phyloP scores from a whole-genome alignment of 2,113 vertebrate genomes.

The Nyctibius bracteatus region DNA sequence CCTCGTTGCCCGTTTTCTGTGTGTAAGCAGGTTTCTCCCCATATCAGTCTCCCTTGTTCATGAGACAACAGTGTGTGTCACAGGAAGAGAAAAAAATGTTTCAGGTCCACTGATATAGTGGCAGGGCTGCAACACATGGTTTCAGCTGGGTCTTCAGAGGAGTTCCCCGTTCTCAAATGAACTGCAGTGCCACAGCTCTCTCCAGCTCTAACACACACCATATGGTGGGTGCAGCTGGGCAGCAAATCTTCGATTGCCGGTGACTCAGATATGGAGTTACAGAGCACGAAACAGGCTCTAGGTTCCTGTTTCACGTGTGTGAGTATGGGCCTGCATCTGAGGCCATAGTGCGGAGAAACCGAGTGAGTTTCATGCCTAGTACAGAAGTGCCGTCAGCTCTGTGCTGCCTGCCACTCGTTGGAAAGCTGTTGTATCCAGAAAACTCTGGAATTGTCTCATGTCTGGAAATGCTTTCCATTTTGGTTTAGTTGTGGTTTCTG shows the following conservation, averaged over 20 bases:
- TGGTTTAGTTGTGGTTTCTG: not conserved
- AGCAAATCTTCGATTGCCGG: not conserved
- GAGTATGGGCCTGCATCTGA: too few relatives aligned
- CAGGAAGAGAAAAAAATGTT: not conserved
- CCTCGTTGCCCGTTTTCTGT: too few relatives aligned
- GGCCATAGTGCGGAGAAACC: rapidly evolving
- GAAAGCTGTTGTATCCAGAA: not conserved
- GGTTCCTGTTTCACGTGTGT: not conserved
- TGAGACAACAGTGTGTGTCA: not conserved
- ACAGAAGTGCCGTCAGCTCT: not conserved
- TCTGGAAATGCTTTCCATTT: not conserved
- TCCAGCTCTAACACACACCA: not conserved
- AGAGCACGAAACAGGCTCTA: not conserved
- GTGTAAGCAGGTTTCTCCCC: not conserved
- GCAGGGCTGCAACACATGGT: not conserved
- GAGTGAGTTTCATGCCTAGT: not conserved
- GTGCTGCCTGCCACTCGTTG: not conserved
- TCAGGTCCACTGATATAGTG: too few relatives aligned
- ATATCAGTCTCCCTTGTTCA: not conserved
- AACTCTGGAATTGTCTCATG: not conserved
- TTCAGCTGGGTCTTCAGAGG: not conserved
- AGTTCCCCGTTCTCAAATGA: not conserved
- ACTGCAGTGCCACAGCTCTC: not conserved
- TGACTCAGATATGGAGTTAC: rapidly evolving
- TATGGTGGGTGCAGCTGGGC: not conserved